These are phyloP conservation scores for Heliornis fulica DNA, from an alignment of 2,113 vertebrate genomes.

Conservation along the genomic window DNA sequence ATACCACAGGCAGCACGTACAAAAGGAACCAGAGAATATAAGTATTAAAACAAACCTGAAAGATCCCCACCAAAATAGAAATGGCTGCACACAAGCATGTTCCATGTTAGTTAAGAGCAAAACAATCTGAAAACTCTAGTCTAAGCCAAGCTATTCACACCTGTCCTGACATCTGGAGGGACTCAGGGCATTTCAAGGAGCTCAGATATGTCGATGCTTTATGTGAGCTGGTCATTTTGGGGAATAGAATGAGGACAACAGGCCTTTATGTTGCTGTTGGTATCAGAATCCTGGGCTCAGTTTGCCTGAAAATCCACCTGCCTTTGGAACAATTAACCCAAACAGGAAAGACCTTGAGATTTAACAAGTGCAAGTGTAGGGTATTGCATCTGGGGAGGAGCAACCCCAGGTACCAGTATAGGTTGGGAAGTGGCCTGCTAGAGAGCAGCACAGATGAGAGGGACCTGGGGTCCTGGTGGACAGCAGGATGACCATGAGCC, in stretches of 20 bases:
- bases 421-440: too few relatives aligned
- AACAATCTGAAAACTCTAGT: neutral
- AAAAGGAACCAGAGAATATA: neutral
- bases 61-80: neutral
- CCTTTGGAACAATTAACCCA: neutral
- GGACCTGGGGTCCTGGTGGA: too few relatives aligned
- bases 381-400: too few relatives aligned
- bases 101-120: neutral
- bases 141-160: neutral
- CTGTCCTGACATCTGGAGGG: neutral
- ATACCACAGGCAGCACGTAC: neutral
- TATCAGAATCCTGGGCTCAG: neutral
- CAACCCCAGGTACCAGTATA: too few relatives aligned
- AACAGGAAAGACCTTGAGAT: neutral
- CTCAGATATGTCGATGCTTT: neutral
- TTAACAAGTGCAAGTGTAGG: too few relatives aligned
- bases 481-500: too few relatives aligned
- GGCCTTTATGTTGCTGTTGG: neutral
- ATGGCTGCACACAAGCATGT: neutral
- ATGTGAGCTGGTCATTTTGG: neutral
- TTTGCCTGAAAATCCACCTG: neutral
- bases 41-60: constrained; percentile 16
- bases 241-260: neutral
- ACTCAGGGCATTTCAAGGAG: neutral
- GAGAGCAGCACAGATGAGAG: too few relatives aligned